phyloP scores from a whole-genome alignment of 1,140 invertebrate species.

The Tetraneura akinire region DNA sequence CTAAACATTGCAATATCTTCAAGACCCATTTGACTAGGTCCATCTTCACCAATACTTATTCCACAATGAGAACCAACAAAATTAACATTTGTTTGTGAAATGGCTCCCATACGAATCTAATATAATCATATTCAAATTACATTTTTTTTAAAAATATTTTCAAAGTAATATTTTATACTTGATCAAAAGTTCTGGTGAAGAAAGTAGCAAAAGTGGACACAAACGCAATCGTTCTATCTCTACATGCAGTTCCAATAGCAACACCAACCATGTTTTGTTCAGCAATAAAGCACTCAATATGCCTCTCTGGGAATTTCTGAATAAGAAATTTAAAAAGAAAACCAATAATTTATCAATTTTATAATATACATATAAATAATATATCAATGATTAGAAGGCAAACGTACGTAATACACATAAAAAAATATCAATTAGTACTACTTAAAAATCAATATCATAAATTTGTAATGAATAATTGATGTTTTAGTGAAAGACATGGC shows the following conservation, averaged over 20 bases:
- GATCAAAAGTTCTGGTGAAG: constrained; percentile 94
- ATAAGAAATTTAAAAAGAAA: constrained; percentile 28
- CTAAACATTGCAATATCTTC: constrained; percentile 98
- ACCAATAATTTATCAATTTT: background rate
- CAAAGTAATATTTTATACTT: constrained; percentile 64
- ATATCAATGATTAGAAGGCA: too few species aligned
- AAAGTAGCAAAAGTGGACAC: constrained; percentile 97
- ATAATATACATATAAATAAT: background rate
- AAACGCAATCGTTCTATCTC: constrained; percentile 87
- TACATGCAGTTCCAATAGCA: constrained; percentile 87
- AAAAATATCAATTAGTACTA: too few species aligned
- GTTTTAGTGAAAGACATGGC: too few species aligned
- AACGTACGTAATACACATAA: too few species aligned
- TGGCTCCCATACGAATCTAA: constrained; percentile 96
- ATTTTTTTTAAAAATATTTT: background rate
- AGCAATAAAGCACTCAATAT: constrained; percentile 98
- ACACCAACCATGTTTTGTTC: constrained; percentile 98
- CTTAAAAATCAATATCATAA: too few species aligned
- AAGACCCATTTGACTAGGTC: constrained; percentile 99
- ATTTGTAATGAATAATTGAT: too few species aligned
- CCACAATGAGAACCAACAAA: constrained; percentile 95
- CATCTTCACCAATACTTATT: constrained; percentile 94
- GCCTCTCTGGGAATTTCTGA: constrained; percentile 68
- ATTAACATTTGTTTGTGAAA: constrained; percentile 97
- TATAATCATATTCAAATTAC: constrained; percentile 43